These are phyloP conservation scores for Microtus oregoni DNA, from an alignment of 2,113 vertebrate species.

Conservation along the genomic window DNA sequence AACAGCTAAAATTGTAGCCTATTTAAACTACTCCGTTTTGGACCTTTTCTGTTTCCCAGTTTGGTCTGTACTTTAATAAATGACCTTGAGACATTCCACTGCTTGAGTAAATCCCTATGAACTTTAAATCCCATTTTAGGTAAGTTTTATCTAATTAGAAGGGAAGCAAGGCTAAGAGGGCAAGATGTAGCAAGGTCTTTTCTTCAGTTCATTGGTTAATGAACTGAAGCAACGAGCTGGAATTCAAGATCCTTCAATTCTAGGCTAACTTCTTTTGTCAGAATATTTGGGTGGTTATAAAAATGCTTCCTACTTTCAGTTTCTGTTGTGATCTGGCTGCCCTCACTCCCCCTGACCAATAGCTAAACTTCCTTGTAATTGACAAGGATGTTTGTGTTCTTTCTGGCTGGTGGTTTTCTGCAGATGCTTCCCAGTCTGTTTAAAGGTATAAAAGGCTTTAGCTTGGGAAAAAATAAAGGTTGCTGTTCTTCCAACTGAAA, in stretches of 20 bases:
- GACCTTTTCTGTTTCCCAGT: background rate
- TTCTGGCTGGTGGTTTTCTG: too few species aligned
- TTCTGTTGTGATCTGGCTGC: background rate
- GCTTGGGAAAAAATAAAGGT: too few species aligned
- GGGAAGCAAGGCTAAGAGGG: background rate
- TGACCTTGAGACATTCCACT: background rate
- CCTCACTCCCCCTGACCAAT: too few species aligned
- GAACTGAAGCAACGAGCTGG: constrained; percentile 6
- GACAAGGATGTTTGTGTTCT: too few species aligned
- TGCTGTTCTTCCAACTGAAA: too few species aligned
- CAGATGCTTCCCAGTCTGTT: too few species aligned
- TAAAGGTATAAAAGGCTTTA: too few species aligned
- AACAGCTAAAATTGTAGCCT: constrained; percentile 43
- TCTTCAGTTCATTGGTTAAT: background rate
- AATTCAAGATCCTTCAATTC: background rate
- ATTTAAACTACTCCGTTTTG: constrained; percentile 13
- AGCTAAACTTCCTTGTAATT: too few species aligned
- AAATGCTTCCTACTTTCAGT: background rate
- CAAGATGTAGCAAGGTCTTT: background rate
- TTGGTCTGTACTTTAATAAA: background rate
- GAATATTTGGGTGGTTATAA: background rate
- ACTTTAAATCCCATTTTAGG: constrained; percentile 22
- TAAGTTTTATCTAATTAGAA: background rate
- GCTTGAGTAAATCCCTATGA: constrained; percentile 36
- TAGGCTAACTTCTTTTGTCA: background rate